A percentile compares a stretch with the other conserved stretches of the same genome.
Evolutionary conservation across 2,797 vertebrate species (phyloP).

Genomic region (Hafferia zeledoni): DNA sequence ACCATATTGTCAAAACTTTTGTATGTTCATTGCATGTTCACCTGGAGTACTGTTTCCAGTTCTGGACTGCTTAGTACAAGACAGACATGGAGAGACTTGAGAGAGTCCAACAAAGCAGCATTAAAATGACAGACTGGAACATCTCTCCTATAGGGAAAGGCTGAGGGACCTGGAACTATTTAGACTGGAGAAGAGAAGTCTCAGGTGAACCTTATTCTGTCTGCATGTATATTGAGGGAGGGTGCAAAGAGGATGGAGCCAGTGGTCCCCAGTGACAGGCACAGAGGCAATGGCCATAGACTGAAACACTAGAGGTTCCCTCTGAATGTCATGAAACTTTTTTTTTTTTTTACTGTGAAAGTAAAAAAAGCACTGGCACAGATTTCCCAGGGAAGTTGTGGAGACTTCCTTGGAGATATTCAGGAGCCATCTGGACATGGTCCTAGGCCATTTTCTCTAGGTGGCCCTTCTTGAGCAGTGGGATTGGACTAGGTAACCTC

Average conservation of each 20-base stretch:
- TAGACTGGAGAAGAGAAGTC: background rate
- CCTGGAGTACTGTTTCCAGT: background rate
- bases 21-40: background rate
- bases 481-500: background rate
- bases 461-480: background rate
- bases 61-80: background rate
- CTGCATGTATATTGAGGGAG: background rate
- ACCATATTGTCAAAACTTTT: background rate
- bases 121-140: background rate
- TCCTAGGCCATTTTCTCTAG: background rate
- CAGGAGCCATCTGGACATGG: background rate
- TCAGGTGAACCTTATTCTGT: no score
- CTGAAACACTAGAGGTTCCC: background rate
- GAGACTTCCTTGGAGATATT: background rate
- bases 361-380: background rate
- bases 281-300: background rate
- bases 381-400: background rate
- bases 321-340: background rate
- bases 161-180: background rate
- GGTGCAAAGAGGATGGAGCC: background rate
- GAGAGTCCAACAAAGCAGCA: background rate
- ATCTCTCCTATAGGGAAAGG: background rate
- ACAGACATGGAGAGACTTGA: background rate
- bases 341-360: background rate
- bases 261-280: background rate